Percentiles rank a stretch among this genome's conserved stretches.
phyloP scores from a whole-genome alignment of 2,797 vertebrate species.

The Varecia variegata region DNA sequence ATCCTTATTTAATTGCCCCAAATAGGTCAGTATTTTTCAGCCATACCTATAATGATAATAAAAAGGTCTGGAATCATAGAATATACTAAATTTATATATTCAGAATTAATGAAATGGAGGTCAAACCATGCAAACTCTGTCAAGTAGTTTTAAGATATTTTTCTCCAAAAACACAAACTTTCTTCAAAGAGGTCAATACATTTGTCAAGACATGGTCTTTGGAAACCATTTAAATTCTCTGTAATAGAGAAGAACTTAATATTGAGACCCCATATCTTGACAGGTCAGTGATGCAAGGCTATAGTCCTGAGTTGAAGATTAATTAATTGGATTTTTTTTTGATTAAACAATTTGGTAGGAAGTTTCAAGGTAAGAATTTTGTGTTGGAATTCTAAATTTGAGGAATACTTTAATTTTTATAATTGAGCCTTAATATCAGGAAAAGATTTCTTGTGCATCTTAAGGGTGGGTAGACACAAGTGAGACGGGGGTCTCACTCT shows the following conservation, averaged over 20 bases:
- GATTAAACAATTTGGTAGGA: neutral
- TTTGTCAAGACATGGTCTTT: neutral
- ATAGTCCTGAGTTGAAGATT: neutral
- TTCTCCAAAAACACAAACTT: neutral
- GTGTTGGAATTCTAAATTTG: neutral
- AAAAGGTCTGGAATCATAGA: neutral
- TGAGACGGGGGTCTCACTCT: too few relatives aligned
- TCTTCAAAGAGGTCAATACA: neutral
- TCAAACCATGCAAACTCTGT: neutral
- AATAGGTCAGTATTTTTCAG: neutral
- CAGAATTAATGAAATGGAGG: neutral
- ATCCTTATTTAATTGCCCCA: neutral
- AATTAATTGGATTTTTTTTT: neutral
- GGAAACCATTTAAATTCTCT: neutral
- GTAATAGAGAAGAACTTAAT: neutral
- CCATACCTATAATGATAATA: neutral
- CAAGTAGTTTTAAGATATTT: neutral
- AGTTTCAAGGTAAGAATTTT: neutral
- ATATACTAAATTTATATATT: neutral
- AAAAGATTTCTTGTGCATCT: neutral
- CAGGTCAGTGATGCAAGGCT: neutral
- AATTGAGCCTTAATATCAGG: neutral
- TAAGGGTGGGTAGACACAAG: neutral
- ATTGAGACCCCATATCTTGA: neutral
- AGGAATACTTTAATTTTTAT: neutral